A percentile compares a stretch with the other conserved stretches of the same genome.
These are phyloP conservation scores for Xiphophorus birchmanni DNA, from an alignment of 2,797 vertebrate genomes.

Conservation along the genomic window DNA sequence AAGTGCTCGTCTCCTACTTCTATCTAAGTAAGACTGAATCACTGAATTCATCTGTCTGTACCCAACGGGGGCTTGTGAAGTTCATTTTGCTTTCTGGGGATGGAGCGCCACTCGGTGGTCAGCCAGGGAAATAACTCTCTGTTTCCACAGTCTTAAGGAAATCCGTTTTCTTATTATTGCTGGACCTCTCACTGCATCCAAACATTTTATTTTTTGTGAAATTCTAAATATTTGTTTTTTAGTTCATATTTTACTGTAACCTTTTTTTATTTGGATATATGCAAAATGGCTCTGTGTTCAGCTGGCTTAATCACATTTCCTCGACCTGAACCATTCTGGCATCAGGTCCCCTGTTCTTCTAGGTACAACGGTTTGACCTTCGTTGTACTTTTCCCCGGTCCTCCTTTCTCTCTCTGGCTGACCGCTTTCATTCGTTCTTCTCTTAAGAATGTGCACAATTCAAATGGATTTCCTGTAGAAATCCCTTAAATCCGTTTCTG, in stretches of 20 bases:
- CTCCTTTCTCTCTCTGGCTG: slow-evolving; percentile 31
- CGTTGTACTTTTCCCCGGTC: slow-evolving; percentile 32
- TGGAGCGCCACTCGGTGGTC: slow-evolving; percentile 57
- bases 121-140: slow-evolving; percentile 24
- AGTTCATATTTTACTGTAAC: background rate
- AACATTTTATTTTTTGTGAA: background rate
- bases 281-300: background rate
- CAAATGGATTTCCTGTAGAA: slow-evolving; percentile 41
- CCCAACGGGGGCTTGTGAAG: background rate
- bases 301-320: background rate
- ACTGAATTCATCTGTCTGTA: background rate
- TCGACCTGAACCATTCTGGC: background rate
- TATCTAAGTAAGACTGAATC: background rate
- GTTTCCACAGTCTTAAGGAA: background rate
- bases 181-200: background rate
- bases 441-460: slow-evolving; percentile 51
- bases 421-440: slow-evolving; percentile 20
- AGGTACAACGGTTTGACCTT: slow-evolving; percentile 37
- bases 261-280: background rate
- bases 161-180: background rate
- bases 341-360: slow-evolving; percentile 25
- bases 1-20: background rate
- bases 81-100: slow-evolving; percentile 32
- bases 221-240: background rate
- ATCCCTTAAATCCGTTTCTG: slow-evolving; percentile 62